A percentile compares a stretch with the other conserved stretches of the same genome.
These are phyloP conservation scores for Vesta saturnalis DNA, from an alignment of 2,888 invertebrate genomes.

Conservation along the genomic window DNA sequence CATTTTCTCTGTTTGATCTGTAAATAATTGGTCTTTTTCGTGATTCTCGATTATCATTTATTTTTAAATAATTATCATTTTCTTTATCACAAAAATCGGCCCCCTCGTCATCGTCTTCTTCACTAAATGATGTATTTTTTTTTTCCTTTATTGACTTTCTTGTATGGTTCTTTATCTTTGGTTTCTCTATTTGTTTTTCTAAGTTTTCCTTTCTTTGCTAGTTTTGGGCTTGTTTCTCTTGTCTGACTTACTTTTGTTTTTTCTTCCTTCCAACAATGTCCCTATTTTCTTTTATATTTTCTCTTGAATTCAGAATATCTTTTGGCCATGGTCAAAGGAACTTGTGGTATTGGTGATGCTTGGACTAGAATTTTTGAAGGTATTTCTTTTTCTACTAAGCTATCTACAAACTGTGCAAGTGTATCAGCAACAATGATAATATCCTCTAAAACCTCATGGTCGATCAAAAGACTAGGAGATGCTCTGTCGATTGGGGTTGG, in stretches of 20 bases:
- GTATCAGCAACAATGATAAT: neutral
- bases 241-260: too few species aligned
- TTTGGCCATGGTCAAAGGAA: constrained; percentile 10
- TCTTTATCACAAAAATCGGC: too few species aligned
- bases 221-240: too few species aligned
- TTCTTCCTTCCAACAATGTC: neutral
- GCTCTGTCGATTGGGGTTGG: neutral
- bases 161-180: too few species aligned
- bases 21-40: too few species aligned
- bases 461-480: neutral
- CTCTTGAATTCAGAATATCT: constrained; percentile 15
- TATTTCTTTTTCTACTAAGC: neutral
- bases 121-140: too few species aligned
- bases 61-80: constrained; percentile 8
- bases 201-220: too few species aligned
- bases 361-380: constrained; percentile 10
- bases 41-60: too few species aligned
- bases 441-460: neutral
- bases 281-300: constrained; percentile 7
- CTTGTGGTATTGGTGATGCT: constrained; percentile 18
- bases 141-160: too few species aligned
- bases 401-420: neutral
- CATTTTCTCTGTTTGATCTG: too few species aligned
- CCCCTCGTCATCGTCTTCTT: too few species aligned
- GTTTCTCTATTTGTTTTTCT: too few species aligned